Base-by-base conservation (phyloP, 2,888 invertebrate genomes). In the Thecophora atra region DNA sequence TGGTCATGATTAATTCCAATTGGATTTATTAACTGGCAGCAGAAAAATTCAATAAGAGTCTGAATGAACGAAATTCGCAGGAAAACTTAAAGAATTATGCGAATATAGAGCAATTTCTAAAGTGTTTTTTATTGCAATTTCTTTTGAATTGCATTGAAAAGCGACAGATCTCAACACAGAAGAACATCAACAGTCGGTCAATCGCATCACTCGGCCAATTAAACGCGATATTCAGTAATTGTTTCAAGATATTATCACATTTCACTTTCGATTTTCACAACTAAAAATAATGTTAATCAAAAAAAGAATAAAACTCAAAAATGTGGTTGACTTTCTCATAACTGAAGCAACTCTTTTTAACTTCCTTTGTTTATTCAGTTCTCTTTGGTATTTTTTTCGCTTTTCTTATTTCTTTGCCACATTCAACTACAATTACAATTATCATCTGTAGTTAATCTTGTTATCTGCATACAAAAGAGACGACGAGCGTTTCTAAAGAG, bases 91-190 rank as follows among this genome's bases (percentile, higher is more conserved):
- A 11, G 11, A 37, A 37, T 2, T 37, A 8, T 37, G 6, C 37
- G 37, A 37, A 37, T 37, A 11, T 37, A 37, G 37, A 37, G 37
- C 37, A 37, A 37, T 11, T 30, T 30, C 8, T 30, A 24, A 58
- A 58, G 11, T 58, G 56, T n/a, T 2, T n/a, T 5, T 56, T 56
- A 21, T 58, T 24, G 58, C 58, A 21, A 58, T 26, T 58, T 58
- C 58, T 26, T 21, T 28, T 15, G 58, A 58, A 58, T 28, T 58
- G 11, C 58, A 58, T 28, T 26, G 28, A 28, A 58, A 26, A 24
- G 26, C 58, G 58, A 26, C 56, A 58, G 58, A 28, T 24, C 26
- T 58, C 58, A 28, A 58, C 24, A 28, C 26, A 58, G 26, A 58
- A 15, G 11, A 26, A 58, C 54, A 19, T 21, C 54, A 24, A 54